A percentile compares a stretch with the other conserved stretches of the same genome.
Evolutionary conservation across 1,140 invertebrate species (phyloP).

Genomic region (Dreissena rostriformis): DNA sequence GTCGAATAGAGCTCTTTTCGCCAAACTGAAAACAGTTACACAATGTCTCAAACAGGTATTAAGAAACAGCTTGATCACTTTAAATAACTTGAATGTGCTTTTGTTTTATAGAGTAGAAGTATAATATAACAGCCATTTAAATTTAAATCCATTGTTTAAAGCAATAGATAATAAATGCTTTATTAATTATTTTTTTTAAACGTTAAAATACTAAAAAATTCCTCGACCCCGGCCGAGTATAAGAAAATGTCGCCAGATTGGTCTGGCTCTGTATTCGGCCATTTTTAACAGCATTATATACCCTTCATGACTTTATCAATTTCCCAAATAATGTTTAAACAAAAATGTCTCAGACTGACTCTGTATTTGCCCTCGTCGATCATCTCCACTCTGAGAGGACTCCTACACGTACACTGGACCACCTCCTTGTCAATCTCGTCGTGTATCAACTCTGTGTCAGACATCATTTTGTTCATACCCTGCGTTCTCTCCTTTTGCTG

Average conservation of each 20-base stretch:
- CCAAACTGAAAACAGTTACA: slow-evolving; percentile 90
- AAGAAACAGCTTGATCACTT: too few relatives aligned
- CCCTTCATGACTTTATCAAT: too few relatives aligned
- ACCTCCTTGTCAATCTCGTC: slow-evolving; percentile 98
- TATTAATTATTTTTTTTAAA: too few relatives aligned
- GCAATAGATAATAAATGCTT: too few relatives aligned
- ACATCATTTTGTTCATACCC: slow-evolving; percentile 65
- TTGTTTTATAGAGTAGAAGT: not conserved
- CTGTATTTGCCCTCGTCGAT: slow-evolving; percentile 99
- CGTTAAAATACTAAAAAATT: too few relatives aligned
- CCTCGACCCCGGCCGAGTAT: too few relatives aligned
- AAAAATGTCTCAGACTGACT: slow-evolving; percentile 84
- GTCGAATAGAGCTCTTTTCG: slow-evolving; percentile 96
- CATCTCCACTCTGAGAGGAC: slow-evolving; percentile 98
- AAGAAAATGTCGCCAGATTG: too few relatives aligned
- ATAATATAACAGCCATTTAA: too few relatives aligned
- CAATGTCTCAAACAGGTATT: not conserved
- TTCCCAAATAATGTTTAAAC: slow-evolving; percentile 84
- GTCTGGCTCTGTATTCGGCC: too few relatives aligned
- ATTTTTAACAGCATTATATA: too few relatives aligned
- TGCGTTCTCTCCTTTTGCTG: slow-evolving; percentile 68
- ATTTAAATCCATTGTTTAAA: too few relatives aligned
- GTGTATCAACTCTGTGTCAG: slow-evolving; percentile 87
- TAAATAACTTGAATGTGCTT: too few relatives aligned
- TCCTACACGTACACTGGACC: slow-evolving; percentile 95